Evolutionary conservation across 2,113 vertebrate genomes (phyloP), one percentile per base, ranked within the genome.

Genomic region (Conger conger): DNA sequence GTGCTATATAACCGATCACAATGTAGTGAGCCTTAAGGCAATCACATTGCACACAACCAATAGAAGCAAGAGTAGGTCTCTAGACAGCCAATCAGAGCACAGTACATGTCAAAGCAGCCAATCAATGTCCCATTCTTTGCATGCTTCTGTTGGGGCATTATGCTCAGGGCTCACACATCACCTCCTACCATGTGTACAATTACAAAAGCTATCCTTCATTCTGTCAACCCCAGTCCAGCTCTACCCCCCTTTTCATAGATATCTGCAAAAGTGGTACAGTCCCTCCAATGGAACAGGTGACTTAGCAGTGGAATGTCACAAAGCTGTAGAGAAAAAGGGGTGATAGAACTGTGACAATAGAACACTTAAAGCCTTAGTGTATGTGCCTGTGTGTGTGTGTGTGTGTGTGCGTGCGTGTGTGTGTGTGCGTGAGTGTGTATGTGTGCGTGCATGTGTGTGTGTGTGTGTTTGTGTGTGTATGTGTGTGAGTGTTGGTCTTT

Each of bases 291-390:
- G 30, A n/a, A 1, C 60, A 35, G 40, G 35, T 38, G 76, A 53
- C 79, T 37, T 13, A 50, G n/a, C 20, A 54, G 4, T 54, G 80
- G 80, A 85, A 85, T 54, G 40, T 85, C n/a, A 54, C 84, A 82
- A 40, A 63, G 81, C 37, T 20, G 81, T 53, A n/a, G 81, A 73
- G 37, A 27, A 37, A 42, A 36, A 30, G 36, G 60, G 23, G 57
- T 2, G 23, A 80, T 68, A 76, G 68, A 0, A 30, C 40, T 13
- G 45, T 13, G 7, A 38, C 37, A 80, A 18, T n/a, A n/a, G n/a
- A n/a, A n/a, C n/a, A n/a, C n/a, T n/a, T n/a, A n/a, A n/a, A n/a
- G n/a, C n/a, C n/a, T 42, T 42, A 42, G 40, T 42, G 40, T 42
- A 42, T 42, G 40, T 42, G 40, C 40, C 9, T 50, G 45, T 50